Conservation (phyloP, 2,888 invertebrate species). For the Myopa tessellatipennis region DNA sequence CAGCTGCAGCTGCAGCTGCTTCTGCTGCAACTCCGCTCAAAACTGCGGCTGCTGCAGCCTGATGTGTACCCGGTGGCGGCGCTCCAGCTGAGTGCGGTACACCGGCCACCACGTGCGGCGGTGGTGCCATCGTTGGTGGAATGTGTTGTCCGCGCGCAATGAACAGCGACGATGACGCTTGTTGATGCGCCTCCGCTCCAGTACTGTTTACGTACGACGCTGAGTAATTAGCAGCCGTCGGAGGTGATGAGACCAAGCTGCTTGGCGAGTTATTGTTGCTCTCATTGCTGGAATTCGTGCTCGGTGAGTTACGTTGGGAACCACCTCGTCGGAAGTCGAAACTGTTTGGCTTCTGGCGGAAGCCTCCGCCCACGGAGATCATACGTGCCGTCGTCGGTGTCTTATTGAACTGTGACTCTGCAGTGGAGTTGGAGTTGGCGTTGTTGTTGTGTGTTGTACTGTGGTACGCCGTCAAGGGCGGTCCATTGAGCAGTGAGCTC, state of each 20-base stretch:
- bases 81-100: slow-evolving; percentile 57
- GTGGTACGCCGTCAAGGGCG: slow-evolving; percentile 40
- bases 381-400: slow-evolving; percentile 58
- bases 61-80: slow-evolving; percentile 48
- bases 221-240: slow-evolving; percentile 45
- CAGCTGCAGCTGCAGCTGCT: slow-evolving; percentile 62
- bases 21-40: slow-evolving; percentile 53
- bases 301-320: slow-evolving; percentile 68
- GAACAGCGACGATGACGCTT: slow-evolving; percentile 58
- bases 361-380: slow-evolving; percentile 56
- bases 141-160: slow-evolving; percentile 64
- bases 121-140: slow-evolving; percentile 61
- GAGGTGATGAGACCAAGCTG: slow-evolving; percentile 59
- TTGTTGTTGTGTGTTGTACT: slow-evolving; percentile 46
- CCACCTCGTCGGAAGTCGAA: slow-evolving; percentile 63
- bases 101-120: slow-evolving; percentile 48
- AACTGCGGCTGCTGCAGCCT: slow-evolving; percentile 53
- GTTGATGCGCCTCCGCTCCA: slow-evolving; percentile 49
- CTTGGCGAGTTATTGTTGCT: slow-evolving; percentile 68
- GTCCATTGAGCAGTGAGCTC: slow-evolving; percentile 58
- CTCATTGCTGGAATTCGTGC: slow-evolving; percentile 65
- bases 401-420: slow-evolving; percentile 48
- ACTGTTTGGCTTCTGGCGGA: slow-evolving; percentile 59
- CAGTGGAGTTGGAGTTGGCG: slow-evolving; percentile 37
- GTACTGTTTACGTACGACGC: slow-evolving; percentile 45